Percentiles rank a stretch among this genome's conserved stretches.
Conservation (phyloP, 2,113 vertebrate genomes). For the Hippoglossus stenolepis region DNA sequence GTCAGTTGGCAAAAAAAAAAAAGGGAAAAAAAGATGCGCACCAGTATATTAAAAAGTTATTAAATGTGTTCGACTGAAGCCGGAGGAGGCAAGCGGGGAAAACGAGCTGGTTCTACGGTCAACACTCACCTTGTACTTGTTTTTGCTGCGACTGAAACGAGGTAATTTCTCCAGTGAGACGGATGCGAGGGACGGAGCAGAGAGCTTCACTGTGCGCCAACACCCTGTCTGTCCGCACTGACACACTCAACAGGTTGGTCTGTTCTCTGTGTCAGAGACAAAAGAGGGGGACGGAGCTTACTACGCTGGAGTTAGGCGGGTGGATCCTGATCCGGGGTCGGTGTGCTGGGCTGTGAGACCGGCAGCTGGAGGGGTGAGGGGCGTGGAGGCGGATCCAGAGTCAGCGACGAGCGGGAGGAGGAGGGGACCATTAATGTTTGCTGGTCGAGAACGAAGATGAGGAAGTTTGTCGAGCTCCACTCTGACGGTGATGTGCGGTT, state of each 20-base stretch:
- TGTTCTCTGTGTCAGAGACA: background rate
- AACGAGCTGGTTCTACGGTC: background rate
- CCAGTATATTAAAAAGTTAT: background rate
- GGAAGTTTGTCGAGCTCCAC: conserved; percentile 23
- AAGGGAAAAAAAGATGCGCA: background rate
- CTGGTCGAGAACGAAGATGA: conserved; percentile 36
- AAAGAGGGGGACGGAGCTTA: conserved; percentile 62
- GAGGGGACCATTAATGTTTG: conserved; percentile 28
- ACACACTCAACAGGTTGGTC: conserved; percentile 80
- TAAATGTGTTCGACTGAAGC: background rate
- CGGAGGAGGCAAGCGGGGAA: background rate
- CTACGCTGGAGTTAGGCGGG: background rate
- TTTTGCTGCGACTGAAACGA: conserved; percentile 2
- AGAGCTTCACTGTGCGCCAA: conserved; percentile 52
- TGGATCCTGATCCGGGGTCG: conserved; percentile 58
- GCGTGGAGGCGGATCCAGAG: conserved; percentile 52
- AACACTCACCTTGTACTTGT: conserved; percentile 58
- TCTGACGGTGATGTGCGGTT: too few species aligned
- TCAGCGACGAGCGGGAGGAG: conserved; percentile 18
- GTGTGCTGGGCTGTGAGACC: background rate
- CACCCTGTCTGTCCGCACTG: conserved; percentile 64
- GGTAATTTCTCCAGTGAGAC: conserved; percentile 13
- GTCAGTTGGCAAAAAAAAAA: background rate
- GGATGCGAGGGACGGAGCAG: conserved; percentile 5
- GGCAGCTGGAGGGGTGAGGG: background rate